phyloP scores from a whole-genome alignment of 1,140 invertebrate genomes.

The Berghia stephanieae region DNA sequence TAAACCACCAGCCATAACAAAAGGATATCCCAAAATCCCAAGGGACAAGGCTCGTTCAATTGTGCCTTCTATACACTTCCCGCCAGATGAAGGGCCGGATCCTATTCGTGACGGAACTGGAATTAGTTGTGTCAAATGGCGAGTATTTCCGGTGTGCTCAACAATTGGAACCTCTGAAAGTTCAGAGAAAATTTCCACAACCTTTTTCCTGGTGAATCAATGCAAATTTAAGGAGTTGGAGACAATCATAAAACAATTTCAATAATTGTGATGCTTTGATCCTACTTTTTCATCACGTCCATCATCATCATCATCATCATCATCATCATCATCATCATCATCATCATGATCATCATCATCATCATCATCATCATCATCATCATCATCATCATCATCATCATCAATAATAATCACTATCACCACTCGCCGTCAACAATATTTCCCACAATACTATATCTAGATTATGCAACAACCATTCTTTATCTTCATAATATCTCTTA shows the following conservation, averaged over 20 bases:
- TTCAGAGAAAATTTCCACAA: slow-evolving; percentile 40
- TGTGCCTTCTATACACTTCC: slow-evolving; percentile 62
- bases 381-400: slow-evolving; percentile 43
- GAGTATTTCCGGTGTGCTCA: slow-evolving; percentile 48
- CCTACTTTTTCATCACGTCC: slow-evolving; percentile 19
- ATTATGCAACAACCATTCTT: no score
- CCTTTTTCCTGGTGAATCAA: slow-evolving; percentile 39
- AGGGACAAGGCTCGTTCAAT: slow-evolving; percentile 84
- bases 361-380: slow-evolving; percentile 28
- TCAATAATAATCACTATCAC: no score
- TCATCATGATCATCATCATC: slow-evolving; percentile 29
- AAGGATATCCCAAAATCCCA: slow-evolving; percentile 85
- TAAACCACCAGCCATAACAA: slow-evolving; percentile 77
- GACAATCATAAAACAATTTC: no score
- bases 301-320: slow-evolving; percentile 23
- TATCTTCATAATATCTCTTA: no score
- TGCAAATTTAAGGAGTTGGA: no score
- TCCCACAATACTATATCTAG: no score
- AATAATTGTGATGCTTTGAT: no score
- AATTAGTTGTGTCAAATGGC: slow-evolving; percentile 42
- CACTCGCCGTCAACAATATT: no score
- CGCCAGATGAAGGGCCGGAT: slow-evolving; percentile 1
- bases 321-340: slow-evolving; percentile 26
- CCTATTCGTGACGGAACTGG: slow-evolving; percentile 35
- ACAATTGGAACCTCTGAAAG: slow-evolving; percentile 39